A percentile compares a stretch with the other conserved stretches of the same genome.
These are phyloP conservation scores for Diadema setosum DNA, from an alignment of 35 echinoderm and acorn worm genomes.

Conservation along the genomic window DNA sequence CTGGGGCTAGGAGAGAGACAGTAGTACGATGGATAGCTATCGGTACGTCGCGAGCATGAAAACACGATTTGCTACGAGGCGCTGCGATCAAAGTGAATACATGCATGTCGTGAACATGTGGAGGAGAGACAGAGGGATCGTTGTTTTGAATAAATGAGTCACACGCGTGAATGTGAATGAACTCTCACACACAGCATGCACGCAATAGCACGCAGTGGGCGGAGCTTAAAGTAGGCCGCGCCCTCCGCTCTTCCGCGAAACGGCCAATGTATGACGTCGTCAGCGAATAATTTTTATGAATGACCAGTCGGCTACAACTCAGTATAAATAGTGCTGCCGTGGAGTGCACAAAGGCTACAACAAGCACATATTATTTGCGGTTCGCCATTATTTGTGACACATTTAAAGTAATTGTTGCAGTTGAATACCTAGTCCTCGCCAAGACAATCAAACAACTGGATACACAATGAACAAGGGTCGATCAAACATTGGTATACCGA, in stretches of 20 bases:
- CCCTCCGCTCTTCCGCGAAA: constrained; percentile 1
- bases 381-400: no score
- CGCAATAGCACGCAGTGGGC: neutral
- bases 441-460: no score
- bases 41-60: neutral
- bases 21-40: neutral
- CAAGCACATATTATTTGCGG: no score
- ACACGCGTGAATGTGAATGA: neutral
- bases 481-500: no score
- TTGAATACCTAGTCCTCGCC: no score
- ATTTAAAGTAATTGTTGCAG: no score
- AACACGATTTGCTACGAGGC: neutral
- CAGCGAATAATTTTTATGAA: neutral
- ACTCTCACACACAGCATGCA: neutral
- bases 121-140: neutral
- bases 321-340: no score
- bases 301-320: neutral
- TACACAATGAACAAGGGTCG: no score
- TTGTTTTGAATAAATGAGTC: constrained; percentile 7
- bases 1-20: neutral
- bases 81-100: neutral
- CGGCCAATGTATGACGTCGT: neutral
- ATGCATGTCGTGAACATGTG: neutral
- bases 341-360: no score
- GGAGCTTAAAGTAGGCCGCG: neutral